A percentile compares a stretch with the other conserved stretches of the same genome.
Evolutionary conservation across 2,888 invertebrate species (phyloP).

Genomic region (Ariolimax columbianus): DNA sequence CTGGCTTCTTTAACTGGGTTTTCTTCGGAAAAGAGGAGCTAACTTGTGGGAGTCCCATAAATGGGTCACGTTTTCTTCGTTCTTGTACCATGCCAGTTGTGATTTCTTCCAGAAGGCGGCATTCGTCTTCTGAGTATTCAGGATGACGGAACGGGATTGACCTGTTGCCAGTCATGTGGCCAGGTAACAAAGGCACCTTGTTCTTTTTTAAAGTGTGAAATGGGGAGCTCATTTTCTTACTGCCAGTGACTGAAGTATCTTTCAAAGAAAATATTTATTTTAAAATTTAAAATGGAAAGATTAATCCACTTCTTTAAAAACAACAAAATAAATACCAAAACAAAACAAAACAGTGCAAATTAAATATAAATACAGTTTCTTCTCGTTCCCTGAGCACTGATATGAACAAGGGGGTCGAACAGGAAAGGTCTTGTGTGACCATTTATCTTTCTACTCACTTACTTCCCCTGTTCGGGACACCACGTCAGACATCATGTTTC

Average conservation of each 20-base stretch:
- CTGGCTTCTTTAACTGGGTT: constrained; percentile 31
- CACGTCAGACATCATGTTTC: no score
- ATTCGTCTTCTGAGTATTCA: constrained; percentile 72
- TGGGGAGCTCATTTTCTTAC: constrained; percentile 48
- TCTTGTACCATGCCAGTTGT: constrained; percentile 71
- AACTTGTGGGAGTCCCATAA: constrained; percentile 63
- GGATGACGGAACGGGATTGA: constrained; percentile 66
- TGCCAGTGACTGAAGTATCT: not conserved
- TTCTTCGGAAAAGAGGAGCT: not conserved
- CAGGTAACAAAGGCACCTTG: constrained; percentile 52
- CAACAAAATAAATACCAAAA: no score
- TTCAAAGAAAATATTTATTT: not conserved
- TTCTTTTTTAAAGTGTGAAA: constrained; percentile 47
- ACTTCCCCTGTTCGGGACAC: no score
- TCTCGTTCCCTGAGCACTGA: no score
- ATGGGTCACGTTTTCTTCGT: constrained; percentile 64
- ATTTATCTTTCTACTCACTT: no score
- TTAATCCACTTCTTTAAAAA: no score
- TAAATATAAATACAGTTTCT: no score
- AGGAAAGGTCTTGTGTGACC: no score
- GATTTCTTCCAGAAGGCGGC: constrained; percentile 72
- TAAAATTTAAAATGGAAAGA: not conserved
- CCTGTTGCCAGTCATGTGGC: constrained; percentile 60
- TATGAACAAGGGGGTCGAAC: no score
- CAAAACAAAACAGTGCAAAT: no score